Evolutionary conservation across 2,888 invertebrate genomes (phyloP).

Genomic region (Salticus scenicus): DNA sequence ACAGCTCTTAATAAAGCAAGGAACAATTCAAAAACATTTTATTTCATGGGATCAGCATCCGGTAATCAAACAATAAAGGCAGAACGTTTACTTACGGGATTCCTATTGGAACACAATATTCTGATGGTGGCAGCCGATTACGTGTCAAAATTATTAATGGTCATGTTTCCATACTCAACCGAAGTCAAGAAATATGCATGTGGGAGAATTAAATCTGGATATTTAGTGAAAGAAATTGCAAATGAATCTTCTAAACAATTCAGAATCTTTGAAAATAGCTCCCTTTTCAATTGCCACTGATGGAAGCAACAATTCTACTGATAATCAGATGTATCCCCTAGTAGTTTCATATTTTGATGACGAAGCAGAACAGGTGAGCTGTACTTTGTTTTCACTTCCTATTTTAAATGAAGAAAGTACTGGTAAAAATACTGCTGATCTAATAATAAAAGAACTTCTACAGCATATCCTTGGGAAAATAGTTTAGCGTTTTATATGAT

Average conservation of each 20-base stretch:
- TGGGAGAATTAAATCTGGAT: neutral
- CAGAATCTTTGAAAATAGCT: neutral
- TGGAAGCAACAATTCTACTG: neutral
- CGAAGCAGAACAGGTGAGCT: neutral
- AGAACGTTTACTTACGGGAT: neutral
- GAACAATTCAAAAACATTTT: too few relatives aligned
- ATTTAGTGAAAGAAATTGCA: neutral
- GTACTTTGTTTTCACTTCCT: neutral
- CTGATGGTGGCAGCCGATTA: neutral
- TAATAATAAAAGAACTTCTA: neutral
- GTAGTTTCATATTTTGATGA: conserved; percentile 8
- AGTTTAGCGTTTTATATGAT: neutral
- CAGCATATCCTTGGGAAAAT: neutral
- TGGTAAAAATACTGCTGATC: neutral
- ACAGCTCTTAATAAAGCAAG: neutral
- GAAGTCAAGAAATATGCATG: neutral
- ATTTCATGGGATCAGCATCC: too few relatives aligned
- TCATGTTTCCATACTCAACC: neutral
- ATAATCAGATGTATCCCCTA: neutral
- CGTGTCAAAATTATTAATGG: neutral
- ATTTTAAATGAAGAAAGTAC: neutral
- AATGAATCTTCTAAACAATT: neutral
- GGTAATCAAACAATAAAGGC: neutral
- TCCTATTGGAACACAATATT: neutral
- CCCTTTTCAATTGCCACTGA: neutral